These are phyloP conservation scores for Meandrusa payeni DNA, from an alignment of 2,888 invertebrate species.

Conservation along the genomic window DNA sequence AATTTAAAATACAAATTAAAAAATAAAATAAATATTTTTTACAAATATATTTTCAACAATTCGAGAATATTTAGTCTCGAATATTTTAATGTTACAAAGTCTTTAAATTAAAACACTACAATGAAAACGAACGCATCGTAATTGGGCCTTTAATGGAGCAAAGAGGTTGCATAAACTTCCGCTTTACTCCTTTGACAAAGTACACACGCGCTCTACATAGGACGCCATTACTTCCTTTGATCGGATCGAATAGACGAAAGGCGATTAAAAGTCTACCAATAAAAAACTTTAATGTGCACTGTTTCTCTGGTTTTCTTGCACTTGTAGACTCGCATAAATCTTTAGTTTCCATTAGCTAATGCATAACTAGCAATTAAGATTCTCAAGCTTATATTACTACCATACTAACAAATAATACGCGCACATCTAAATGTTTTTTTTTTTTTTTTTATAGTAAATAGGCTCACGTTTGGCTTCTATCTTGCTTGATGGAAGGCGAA, in stretches of 20 bases:
- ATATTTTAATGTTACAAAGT: too few relatives aligned
- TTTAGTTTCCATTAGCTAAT: constrained; percentile 53
- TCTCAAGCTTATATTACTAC: too few relatives aligned
- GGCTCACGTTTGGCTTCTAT: too few relatives aligned
- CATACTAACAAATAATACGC: constrained; percentile 1
- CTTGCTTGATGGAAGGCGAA: too few relatives aligned
- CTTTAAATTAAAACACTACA: too few relatives aligned
- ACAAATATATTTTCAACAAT: too few relatives aligned
- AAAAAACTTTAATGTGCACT: constrained; percentile 8
- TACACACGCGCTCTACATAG: not conserved
- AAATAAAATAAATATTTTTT: too few relatives aligned
- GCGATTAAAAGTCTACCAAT: not conserved
- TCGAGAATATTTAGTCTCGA: too few relatives aligned
- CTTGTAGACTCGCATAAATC: constrained; percentile 54
- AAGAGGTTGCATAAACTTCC: constrained; percentile 11
- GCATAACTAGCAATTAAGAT: constrained; percentile 23
- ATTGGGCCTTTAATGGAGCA: not conserved
- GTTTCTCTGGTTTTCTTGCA: constrained; percentile 32
- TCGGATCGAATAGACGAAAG: not conserved
- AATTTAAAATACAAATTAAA: too few relatives aligned
- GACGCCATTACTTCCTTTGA: constrained; percentile 7
- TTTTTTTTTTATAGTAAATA: too few relatives aligned
- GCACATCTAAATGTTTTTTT: too few relatives aligned
- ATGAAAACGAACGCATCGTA: too few relatives aligned
- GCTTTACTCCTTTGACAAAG: constrained; percentile 6